Conservation (phyloP, 2,888 invertebrate species). For the Caenorhabditis uteleia region DNA sequence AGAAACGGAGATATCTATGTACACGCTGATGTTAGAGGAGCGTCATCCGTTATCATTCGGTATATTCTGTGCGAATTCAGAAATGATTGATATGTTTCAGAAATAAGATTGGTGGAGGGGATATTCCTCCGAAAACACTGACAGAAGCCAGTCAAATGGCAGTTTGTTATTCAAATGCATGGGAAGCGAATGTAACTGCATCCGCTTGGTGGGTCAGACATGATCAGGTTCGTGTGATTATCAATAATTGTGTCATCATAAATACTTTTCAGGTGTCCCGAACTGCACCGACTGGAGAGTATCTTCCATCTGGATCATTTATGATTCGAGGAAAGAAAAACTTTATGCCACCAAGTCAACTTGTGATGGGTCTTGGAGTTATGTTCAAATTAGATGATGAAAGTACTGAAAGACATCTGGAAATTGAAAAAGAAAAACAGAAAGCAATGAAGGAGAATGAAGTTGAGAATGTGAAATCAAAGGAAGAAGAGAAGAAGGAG, state of each 20-base stretch:
- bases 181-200: slow-evolving; percentile 95
- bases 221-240: slow-evolving; percentile 76
- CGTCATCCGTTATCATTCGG: slow-evolving; percentile 79
- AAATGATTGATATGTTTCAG: slow-evolving; percentile 7
- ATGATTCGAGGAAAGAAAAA: slow-evolving; percentile 96
- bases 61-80: slow-evolving; percentile 6
- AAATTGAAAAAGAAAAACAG: slow-evolving; percentile 64
- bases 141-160: slow-evolving; percentile 91
- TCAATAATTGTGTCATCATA: background rate
- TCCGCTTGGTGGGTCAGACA: slow-evolving; percentile 96
- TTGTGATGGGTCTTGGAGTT: slow-evolving; percentile 91
- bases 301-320: slow-evolving; percentile 87
- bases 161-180: slow-evolving; percentile 92
- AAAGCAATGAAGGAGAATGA: slow-evolving; percentile 40
- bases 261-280: slow-evolving; percentile 82
- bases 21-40: slow-evolving; percentile 92
- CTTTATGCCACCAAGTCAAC: slow-evolving; percentile 87
- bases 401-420: slow-evolving; percentile 77
- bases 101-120: slow-evolving; percentile 34
- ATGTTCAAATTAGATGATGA: slow-evolving; percentile 90
- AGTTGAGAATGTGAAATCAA: slow-evolving; percentile 36
- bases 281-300: slow-evolving; percentile 96
- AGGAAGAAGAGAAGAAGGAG: slow-evolving; percentile 65
- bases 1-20: slow-evolving; percentile 85
- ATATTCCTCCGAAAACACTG: slow-evolving; percentile 89